Base-by-base conservation (phyloP, 1,140 invertebrate genomes). In the Eupeodes corollae region DNA sequence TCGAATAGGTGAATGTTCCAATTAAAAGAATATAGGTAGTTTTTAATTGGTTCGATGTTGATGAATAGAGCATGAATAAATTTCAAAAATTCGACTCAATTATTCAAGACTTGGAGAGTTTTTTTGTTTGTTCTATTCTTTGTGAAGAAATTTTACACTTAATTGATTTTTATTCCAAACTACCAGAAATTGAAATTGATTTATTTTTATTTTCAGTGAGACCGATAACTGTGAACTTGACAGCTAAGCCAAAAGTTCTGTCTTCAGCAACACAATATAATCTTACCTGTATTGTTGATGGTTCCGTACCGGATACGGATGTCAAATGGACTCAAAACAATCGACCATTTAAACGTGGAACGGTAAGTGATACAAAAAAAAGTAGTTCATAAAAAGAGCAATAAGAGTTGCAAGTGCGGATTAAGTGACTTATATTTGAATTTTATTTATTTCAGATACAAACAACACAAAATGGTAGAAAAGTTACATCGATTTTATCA, bases 311-410 rank as follows among this genome's bases (percentile, higher is more conserved):
- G 18, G 78, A 81, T 49, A 87, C 88, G 15, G 76, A 79, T 43
- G 78, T 92, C 56, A 79, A 79, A 34, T 92, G 89, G 89, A 81
- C 79, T 61, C 81, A 84, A 56, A 86, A 84, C 59, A 84, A 82
- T 67, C 70, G 76, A 47, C 75, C 77, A 54, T 85, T 86, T 61
- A 75, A 74, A 52, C 75, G 79, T 56, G 83, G 80, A 65, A 80
- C 80, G 78, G 84, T 86, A 71, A 75, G 57, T 52, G 33, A 15
- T 35, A 26, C n/a, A n/a, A n/a, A n/a, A n/a, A n/a, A n/a, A 26
- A 26, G 3, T 26, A 3, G 21, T 26, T 26, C n/a, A n/a, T n/a
- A n/a, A n/a, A n/a, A n/a, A n/a, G n/a, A n/a, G n/a, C n/a, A n/a
- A n/a, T n/a, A n/a, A n/a, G 21, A 26, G 8, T 26, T 26, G 3